These are phyloP conservation scores for Thecocarcelia acutangulata DNA, from an alignment of 2,888 invertebrate species.

Conservation along the genomic window DNA sequence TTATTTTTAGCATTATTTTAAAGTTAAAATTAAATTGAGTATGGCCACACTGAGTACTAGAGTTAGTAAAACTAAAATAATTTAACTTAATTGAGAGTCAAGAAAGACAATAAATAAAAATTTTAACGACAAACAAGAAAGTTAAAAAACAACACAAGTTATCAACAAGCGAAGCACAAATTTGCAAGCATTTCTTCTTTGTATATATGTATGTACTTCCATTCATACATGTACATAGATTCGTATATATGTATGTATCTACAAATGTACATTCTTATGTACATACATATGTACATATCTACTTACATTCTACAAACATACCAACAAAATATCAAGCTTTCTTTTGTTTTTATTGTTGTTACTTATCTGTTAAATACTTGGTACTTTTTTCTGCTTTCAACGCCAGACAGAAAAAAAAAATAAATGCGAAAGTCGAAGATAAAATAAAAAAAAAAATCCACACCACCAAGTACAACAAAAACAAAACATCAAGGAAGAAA, in stretches of 20 bases:
- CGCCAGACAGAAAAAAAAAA: conserved; percentile 38
- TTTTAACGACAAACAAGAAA: too few relatives aligned
- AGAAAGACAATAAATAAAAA: too few relatives aligned
- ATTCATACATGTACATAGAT: background rate
- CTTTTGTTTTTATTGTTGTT: conserved; percentile 12
- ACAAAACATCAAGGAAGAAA: conserved; percentile 34
- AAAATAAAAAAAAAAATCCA: conserved; percentile 45
- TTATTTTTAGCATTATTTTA: too few relatives aligned
- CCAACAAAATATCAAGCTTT: background rate
- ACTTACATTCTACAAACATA: background rate
- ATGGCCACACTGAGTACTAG: too few relatives aligned
- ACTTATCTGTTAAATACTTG: conserved; percentile 51
- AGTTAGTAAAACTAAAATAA: too few relatives aligned
- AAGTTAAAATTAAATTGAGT: too few relatives aligned
- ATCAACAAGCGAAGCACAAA: too few relatives aligned
- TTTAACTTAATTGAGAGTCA: too few relatives aligned
- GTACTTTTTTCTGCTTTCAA: conserved; percentile 11
- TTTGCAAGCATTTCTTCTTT: background rate
- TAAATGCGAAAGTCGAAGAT: conserved; percentile 48
- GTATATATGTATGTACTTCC: background rate
- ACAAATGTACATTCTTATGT: background rate
- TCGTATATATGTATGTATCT: background rate
- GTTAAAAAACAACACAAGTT: too few relatives aligned
- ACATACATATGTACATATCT: background rate
- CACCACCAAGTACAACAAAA: conserved; percentile 19